Percentiles rank a stretch among this genome's conserved stretches.
Conservation (phyloP, 2,888 invertebrate species). For the Leptinotarsa rubiginosa region DNA sequence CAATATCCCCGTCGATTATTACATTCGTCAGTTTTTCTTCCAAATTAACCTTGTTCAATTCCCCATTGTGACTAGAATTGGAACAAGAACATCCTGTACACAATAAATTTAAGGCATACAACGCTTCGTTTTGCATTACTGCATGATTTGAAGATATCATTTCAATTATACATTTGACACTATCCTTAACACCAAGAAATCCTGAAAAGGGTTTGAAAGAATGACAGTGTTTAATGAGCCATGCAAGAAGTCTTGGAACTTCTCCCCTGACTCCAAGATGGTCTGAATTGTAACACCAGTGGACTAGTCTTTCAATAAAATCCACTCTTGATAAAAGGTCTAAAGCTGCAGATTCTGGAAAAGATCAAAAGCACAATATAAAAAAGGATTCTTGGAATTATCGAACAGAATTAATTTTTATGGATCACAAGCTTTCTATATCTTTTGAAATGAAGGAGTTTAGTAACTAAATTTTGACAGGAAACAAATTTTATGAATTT, state of each 20-base stretch:
- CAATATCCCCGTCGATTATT: slow-evolving; percentile 58
- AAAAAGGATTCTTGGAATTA: background rate
- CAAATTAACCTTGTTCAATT: slow-evolving; percentile 28
- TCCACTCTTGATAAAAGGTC: slow-evolving; percentile 73
- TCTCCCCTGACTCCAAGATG: slow-evolving; percentile 88
- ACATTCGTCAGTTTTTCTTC: slow-evolving; percentile 40
- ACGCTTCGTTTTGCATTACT: slow-evolving; percentile 89
- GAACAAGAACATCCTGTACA: slow-evolving; percentile 60
- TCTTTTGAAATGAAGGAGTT: background rate
- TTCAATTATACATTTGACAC: slow-evolving; percentile 79
- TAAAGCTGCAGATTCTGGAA: slow-evolving; percentile 76
- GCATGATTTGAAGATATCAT: slow-evolving; percentile 88
- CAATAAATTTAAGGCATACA: slow-evolving; percentile 78
- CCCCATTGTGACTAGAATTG: slow-evolving; percentile 22
- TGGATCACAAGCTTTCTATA: background rate
- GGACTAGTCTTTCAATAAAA: slow-evolving; percentile 76
- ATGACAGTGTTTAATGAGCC: slow-evolving; percentile 79
- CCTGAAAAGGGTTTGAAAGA: slow-evolving; percentile 61
- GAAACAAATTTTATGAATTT: background rate
- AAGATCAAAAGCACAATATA: background rate
- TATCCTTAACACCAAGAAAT: slow-evolving; percentile 73
- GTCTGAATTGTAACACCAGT: slow-evolving; percentile 83
- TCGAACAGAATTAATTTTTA: background rate
- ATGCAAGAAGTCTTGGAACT: slow-evolving; percentile 82
- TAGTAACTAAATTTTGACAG: background rate